phyloP scores from a whole-genome alignment of 1,140 invertebrate genomes.

The Hylaeus anthracinus region DNA sequence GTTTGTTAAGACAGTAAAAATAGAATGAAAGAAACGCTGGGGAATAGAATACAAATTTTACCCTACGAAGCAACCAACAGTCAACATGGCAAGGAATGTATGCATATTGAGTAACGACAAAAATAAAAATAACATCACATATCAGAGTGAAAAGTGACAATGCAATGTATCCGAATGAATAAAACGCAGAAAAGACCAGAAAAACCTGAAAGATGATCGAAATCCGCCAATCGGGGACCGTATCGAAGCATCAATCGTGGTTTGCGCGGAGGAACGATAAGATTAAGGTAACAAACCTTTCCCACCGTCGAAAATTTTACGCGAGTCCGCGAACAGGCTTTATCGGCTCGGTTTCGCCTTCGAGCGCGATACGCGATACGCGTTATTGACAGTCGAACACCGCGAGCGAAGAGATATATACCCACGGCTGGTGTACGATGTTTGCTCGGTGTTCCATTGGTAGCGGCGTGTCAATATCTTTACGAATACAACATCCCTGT shows the following conservation, averaged over 20 bases:
- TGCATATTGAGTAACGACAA: too few species aligned
- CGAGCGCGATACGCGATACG: conserved; percentile 46
- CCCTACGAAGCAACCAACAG: too few species aligned
- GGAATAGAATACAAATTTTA: not conserved
- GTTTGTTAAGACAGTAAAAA: too few species aligned
- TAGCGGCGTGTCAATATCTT: conserved; percentile 58
- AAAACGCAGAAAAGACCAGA: too few species aligned
- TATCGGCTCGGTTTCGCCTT: conserved; percentile 47
- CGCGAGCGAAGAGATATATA: conserved; percentile 1
- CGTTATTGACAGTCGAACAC: conserved; percentile 53
- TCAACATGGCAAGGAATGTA: too few species aligned
- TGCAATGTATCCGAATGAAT: too few species aligned
- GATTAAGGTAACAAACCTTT: conserved; percentile 57
- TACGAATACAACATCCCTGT: conserved; percentile 46
- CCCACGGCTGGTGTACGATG: conserved; percentile 17
- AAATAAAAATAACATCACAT: too few species aligned
- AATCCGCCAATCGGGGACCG: conserved; percentile 8
- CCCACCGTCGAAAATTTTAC: conserved; percentile 58
- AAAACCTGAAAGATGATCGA: not conserved
- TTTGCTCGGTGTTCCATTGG: conserved; percentile 52
- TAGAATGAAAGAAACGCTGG: too few species aligned
- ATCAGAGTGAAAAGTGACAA: too few species aligned
- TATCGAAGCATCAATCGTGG: not conserved
- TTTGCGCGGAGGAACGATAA: conserved; percentile 59
- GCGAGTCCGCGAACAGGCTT: conserved; percentile 27